Base-by-base conservation (phyloP, 2,888 invertebrate species). In the Caenorhabditis imperialis region DNA sequence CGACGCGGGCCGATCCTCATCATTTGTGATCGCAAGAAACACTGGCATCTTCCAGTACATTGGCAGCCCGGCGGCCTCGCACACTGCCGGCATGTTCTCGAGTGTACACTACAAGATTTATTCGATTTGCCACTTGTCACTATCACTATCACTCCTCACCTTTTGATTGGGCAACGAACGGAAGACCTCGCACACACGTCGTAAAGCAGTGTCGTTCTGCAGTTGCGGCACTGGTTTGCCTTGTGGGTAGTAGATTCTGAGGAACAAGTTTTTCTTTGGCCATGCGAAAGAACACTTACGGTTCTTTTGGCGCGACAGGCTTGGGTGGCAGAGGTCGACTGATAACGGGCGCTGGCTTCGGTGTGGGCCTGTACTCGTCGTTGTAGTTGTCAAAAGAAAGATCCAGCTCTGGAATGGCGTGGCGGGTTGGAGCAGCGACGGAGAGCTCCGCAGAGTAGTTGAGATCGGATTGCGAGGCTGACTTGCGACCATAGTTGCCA, bases 41-140 rank as follows among this genome's bases (percentile, higher is more conserved):
- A 99, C 91, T n/a, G 96, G 94, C 89, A 93, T 93, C 89, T 98
- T 97, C 97, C 97, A 98, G 90, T 97, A 99, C 63, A 96, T 91
- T 12, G 98, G 95, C 83, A 96, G 91, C 81, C 94, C 94, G 89
- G 94, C 94, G 30, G 95, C 93, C 91, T 94, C 92, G 38, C 92
- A 81, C 27, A 86, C 77, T 12, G 79, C 78, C 44, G 70, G 71
- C 79, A 86, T 81, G 73, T 87, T 79, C 23, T 81, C 79, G 37
- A 67, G 51, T 55, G 60, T 55, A 62, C 78, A 78, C 79, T 79
- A 51, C 51, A 77, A 63, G 35, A 47, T 45, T 25, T 45, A 35
- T 10, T 22, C 50, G 42, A 50, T 33, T 33, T 53, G 42, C n/a
- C n/a, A n/a, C n/a, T n/a, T n/a, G n/a, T 25, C 55, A 14, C n/a